Base-by-base conservation (phyloP, 2,888 invertebrate species). In the Tineola bisselliella region DNA sequence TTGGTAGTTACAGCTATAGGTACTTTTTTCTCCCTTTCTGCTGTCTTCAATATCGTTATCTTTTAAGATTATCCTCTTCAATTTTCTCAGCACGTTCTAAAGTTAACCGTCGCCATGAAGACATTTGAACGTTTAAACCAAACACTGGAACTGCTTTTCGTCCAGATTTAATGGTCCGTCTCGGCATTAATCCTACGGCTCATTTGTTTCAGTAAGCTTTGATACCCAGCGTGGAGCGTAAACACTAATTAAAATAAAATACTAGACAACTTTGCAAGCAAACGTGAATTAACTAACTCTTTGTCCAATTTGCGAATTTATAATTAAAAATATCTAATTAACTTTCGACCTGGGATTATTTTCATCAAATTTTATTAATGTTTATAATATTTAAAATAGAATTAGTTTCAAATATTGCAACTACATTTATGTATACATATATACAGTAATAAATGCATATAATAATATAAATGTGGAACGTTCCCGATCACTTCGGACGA, bases 131-230 rank as follows among this genome's bases (percentile, higher is more conserved):
- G 63, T 65, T 66, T 66, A 65, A 65, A 66, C 63, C 64, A 62
- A 66, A 44, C 48, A 54, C 13, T 13, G 58, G 13, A 60, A 62
- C 54, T 67, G 68, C 66, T 66, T 62, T 62, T 62, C 63, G 67
- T 66, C 62, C 65, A 64, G 63, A 64, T 64, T 66, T 65, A 67
- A 69, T 66, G 68, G 65, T 31, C 61, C 67, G 63, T 63, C 60
- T 60, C 61, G 54, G 59, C 61, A 60, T 57, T 60, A 59, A 63
- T 60, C 61, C 63, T 43, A 58, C 38, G 48, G 59, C 60, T 59
- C 60, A 62, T 62, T 62, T 60, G 48, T 60, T 56, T 56, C 61
- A 56, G 56, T 38, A 43, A 54, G 57, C 61, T 38, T 38, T 44
- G 56, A 61, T 56, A 48, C 60, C 43, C 31, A 10, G 38, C 18